Base-by-base conservation (phyloP, 2,888 invertebrate genomes). In the Nezara viridula region DNA sequence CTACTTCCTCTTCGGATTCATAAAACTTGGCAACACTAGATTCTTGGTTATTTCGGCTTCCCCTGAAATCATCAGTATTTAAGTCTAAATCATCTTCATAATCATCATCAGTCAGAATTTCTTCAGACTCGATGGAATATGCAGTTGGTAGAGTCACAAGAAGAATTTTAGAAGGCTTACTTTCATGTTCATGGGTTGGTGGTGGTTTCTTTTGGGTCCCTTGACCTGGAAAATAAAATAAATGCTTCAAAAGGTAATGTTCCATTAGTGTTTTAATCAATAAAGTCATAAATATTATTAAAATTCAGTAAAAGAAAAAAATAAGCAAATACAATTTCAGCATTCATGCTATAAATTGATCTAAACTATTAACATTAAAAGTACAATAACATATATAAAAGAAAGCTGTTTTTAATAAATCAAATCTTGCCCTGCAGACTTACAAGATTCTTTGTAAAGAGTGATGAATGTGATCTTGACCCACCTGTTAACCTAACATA, bases 121-220 rank as follows among this genome's bases (percentile, higher is more conserved):
- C 90, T n/a, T 90, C 90, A n/a, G 86, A n/a, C 50, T 90, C 90
- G 37, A 88, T 86, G 49, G 86, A 89, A 89, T 88, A 90, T 44
- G 90, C 90, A 14, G 90, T 89, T 60, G 90, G 90, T 47, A 90
- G 90, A 12, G 89, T 90, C 32, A 90, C 90, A 55, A 90, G 87
- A 37, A 90, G 90, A 27, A 90, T 87, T 90, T 90, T 90, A 27
- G 88, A 73, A 49, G 77, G 66, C 73, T 88, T 88, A 88, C 73
- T 88, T 81, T 81, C 81, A 44, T 4, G 24, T n/a, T 24, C 10
- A 14, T 14, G 6, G 4, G 12, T 10, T 14, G n/a, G 4, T n/a
- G n/a, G 0, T n/a, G n/a, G 0, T 81, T 81, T 81, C n/a, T 49
- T 85, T 85, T 44, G 1, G 14, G 9, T 81, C 37, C 37, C 40